Evolutionary conservation across 2,113 vertebrate species (phyloP).

Genomic region (Andinoacara biseriatus): DNA sequence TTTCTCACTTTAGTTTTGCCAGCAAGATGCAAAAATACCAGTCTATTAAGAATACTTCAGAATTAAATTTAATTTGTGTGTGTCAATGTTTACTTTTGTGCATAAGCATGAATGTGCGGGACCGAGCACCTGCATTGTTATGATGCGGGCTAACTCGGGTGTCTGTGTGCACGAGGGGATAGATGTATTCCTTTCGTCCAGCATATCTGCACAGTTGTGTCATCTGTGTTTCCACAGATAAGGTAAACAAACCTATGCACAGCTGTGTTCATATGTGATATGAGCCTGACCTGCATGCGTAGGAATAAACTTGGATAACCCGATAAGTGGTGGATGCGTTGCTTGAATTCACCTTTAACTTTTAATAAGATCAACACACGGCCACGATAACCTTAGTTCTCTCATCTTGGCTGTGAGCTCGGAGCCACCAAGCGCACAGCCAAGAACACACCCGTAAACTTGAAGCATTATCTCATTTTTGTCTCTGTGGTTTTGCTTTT

Average conservation of each 20-base stretch:
- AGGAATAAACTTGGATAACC: slow-evolving; percentile 10
- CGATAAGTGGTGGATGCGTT: slow-evolving; percentile 30
- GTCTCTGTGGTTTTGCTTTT: slow-evolving; percentile 10
- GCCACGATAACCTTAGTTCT: slow-evolving; percentile 25
- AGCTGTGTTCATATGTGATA: slow-evolving; percentile 26
- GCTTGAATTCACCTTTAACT: slow-evolving; percentile 13
- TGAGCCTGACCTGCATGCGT: slow-evolving; percentile 28
- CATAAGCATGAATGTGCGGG: not conserved
- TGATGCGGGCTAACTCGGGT: slow-evolving; percentile 2
- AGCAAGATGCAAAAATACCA: not conserved
- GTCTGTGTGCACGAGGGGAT: slow-evolving; percentile 7
- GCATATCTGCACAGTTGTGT: slow-evolving; percentile 16
- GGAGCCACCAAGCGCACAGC: not conserved
- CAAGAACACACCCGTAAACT: not conserved
- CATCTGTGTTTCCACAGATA: slow-evolving; percentile 44
- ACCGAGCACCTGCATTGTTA: not conserved
- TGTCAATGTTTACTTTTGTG: not conserved
- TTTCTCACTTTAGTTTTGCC: not conserved
- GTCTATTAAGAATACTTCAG: not conserved
- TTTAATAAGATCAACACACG: slow-evolving; percentile 25
- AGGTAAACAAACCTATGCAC: slow-evolving; percentile 29
- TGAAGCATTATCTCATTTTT: not conserved
- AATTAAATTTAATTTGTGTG: not conserved
- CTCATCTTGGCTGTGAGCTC: not conserved
- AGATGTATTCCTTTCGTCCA: slow-evolving; percentile 39